Base-by-base conservation (phyloP, 2,113 vertebrate species). In the Sisor rabdophorus region DNA sequence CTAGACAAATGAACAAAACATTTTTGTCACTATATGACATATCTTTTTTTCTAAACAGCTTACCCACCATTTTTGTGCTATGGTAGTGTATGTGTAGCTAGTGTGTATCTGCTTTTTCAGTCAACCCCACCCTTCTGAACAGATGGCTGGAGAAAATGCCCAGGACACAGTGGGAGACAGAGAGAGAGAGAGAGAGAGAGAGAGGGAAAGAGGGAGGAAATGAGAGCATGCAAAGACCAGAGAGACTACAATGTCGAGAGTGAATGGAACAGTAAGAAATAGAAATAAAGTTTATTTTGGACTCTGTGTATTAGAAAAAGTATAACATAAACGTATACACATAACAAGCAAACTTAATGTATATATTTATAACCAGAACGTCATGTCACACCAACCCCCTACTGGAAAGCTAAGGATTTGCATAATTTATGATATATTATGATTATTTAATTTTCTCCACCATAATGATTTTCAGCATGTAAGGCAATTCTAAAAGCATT, bases 61-160 rank as follows among this genome's bases (percentile, higher is more conserved):
- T 67, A 52, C 26, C 47, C 47, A 69, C 24, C 24, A 69, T 30
- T 69, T 69, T 69, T 69, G 65, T 30, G 52, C 87, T 88, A 89
- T 91, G 88, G 90, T 88, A 84, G 88, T 52, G 77, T 73, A 55
- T 73, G 88, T 77, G 82, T 87, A 86, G 85, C 86, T 84, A 86
- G 85, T 89, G 85, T 90, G 85, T 86, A 88, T 86, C 84, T 88
- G 86, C 88, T 87, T 89, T 87, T 83, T 82, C 84, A 89, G 82
- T 83, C 80, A 83, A 85, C 86, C 87, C 85, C 60, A 64, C 87
- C 86, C 86, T 83, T 84, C 75, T 79, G 89, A 91, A 89, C 91
- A 92, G 90, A 91, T 91, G 91, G 90, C 83, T 75, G 80, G 74
- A 77, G 68, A 86, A 82, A 86, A 85, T 87, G 87, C 82, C 85